Evolutionary conservation across 2,888 invertebrate genomes (phyloP).

Genomic region (Spodoptera picta): DNA sequence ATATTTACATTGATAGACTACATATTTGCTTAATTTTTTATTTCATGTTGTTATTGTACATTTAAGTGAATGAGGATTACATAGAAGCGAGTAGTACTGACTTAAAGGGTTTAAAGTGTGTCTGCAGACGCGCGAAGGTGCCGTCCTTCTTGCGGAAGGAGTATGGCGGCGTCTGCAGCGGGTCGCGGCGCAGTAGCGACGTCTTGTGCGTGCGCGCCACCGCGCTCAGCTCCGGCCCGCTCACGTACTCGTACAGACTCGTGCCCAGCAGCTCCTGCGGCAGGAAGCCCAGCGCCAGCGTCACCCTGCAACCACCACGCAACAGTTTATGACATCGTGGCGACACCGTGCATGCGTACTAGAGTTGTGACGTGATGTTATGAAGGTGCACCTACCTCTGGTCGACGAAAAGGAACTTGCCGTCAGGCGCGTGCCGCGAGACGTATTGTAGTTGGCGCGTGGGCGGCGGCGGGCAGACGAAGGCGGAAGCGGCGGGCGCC

Average conservation of each 20-base stretch:
- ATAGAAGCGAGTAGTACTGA: slow-evolving; percentile 38
- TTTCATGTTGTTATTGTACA: too few species aligned
- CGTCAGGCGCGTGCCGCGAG: slow-evolving; percentile 95
- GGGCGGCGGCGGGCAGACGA: slow-evolving; percentile 60
- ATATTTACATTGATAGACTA: too few species aligned
- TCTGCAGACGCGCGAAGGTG: slow-evolving; percentile 92
- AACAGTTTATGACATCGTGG: too few species aligned
- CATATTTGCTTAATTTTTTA: too few species aligned
- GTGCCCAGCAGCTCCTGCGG: slow-evolving; percentile 97
- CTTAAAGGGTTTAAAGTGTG: slow-evolving; percentile 96
- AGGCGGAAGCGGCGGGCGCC: slow-evolving; percentile 67
- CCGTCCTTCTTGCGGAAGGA: slow-evolving; percentile 94
- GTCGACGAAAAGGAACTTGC: slow-evolving; percentile 97
- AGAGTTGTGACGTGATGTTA: too few species aligned
- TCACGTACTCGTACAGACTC: slow-evolving; percentile 97
- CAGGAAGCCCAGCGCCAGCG: slow-evolving; percentile 95
- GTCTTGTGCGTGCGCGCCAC: slow-evolving; percentile 95
- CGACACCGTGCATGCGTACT: too few species aligned
- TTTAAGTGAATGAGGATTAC: too few species aligned
- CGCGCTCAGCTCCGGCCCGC: slow-evolving; percentile 93
- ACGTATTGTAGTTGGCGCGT: slow-evolving; percentile 92
- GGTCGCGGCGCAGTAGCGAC: slow-evolving; percentile 90
- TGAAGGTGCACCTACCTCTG: slow-evolving; percentile 90
- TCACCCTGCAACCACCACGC: slow-evolving; percentile 90
- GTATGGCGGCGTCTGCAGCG: slow-evolving; percentile 92